Conservation (phyloP, 2,888 invertebrate species). For the Colostygia pectinataria region DNA sequence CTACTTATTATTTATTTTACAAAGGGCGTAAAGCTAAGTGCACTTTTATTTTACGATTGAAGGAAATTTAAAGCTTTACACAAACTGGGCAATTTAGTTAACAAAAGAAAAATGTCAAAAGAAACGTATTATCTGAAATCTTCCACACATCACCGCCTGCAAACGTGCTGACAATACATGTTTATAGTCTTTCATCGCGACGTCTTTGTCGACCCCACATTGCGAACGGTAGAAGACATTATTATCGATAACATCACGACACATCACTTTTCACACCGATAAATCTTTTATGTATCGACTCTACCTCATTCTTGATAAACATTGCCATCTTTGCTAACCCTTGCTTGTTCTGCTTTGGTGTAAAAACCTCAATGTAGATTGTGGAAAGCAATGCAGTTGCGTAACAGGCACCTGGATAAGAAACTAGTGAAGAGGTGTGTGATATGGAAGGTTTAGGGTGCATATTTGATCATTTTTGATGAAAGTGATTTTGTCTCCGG, state of each 20-base stretch:
- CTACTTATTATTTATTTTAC: too few relatives aligned
- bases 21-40: too few relatives aligned
- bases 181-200: slow-evolving; percentile 42
- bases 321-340: slow-evolving; percentile 36
- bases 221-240: slow-evolving; percentile 52
- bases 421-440: slow-evolving; percentile 53
- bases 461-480: slow-evolving; percentile 73
- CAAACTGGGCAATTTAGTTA: slow-evolving; percentile 13
- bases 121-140: slow-evolving; percentile 25
- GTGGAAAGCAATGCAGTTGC: neutral
- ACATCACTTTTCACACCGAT: slow-evolving; percentile 46
- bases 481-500: slow-evolving; percentile 41
- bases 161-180: slow-evolving; percentile 38
- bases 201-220: slow-evolving; percentile 44
- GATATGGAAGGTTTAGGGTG: slow-evolving; percentile 67
- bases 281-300: slow-evolving; percentile 2
- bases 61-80: neutral
- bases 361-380: slow-evolving; percentile 24
- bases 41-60: too few relatives aligned
- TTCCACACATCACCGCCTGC: slow-evolving; percentile 32
- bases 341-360: slow-evolving; percentile 24
- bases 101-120: slow-evolving; percentile 22
- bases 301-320: neutral
- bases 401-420: neutral
- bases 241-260: slow-evolving; percentile 70